A percentile compares a stretch with the other conserved stretches of the same genome.
phyloP scores from a whole-genome alignment of 2,113 vertebrate genomes.

The Choloepus hoffmanni region DNA sequence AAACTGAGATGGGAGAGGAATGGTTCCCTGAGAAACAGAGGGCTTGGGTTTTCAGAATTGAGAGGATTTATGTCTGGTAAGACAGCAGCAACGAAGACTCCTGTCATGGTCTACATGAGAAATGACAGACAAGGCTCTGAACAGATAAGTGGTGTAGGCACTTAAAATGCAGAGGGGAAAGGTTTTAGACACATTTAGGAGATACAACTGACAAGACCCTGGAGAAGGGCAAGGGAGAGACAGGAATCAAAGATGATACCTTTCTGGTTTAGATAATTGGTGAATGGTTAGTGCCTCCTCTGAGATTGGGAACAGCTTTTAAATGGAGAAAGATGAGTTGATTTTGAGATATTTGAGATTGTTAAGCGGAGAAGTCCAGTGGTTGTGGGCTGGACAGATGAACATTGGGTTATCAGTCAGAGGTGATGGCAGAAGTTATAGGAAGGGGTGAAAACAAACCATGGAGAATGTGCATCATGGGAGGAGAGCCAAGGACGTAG shows the following conservation, averaged over 20 bases:
- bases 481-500: neutral
- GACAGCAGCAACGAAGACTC: neutral
- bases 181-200: neutral
- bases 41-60: neutral
- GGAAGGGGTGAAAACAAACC: neutral
- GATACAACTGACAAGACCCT: neutral
- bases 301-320: neutral
- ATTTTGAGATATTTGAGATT: neutral
- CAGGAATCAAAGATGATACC: neutral
- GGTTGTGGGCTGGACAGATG: neutral
- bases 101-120: neutral
- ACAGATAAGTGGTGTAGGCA: neutral
- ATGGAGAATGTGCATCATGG: neutral
- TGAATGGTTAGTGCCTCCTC: neutral
- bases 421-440: neutral
- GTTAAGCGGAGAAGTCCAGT: neutral
- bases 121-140: neutral
- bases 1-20: neutral
- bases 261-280: neutral
- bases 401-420: neutral
- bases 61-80: neutral
- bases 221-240: neutral
- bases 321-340: neutral
- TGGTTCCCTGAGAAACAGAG: neutral
- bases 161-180: neutral